Percentiles rank a stretch among this genome's conserved stretches.
Conservation (phyloP, 1,140 invertebrate genomes). For the Doryteuthis pealeii region DNA sequence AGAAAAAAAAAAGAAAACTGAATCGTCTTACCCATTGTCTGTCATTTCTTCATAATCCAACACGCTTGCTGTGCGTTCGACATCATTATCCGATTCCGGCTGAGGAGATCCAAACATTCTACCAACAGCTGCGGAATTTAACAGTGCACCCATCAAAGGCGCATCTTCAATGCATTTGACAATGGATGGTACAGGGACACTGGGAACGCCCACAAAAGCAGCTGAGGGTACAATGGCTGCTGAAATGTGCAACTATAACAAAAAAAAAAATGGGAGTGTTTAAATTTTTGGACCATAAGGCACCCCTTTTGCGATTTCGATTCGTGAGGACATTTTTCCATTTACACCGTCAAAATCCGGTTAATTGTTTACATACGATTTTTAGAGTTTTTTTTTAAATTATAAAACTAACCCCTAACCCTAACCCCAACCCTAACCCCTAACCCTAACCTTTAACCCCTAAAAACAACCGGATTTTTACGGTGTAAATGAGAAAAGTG, state of each 20-base stretch:
- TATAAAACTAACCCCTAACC: too few species aligned
- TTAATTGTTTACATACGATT: too few species aligned
- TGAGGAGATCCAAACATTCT: not conserved
- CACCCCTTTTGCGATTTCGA: too few species aligned
- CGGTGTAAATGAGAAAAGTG: too few species aligned
- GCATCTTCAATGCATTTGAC: not conserved
- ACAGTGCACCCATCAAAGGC: constrained; percentile 3
- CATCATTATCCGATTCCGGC: not conserved
- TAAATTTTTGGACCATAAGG: too few species aligned
- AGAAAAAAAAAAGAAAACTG: not conserved
- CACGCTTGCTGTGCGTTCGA: not conserved
- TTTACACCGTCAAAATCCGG: too few species aligned
- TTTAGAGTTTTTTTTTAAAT: too few species aligned
- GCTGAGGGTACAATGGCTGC: not conserved
- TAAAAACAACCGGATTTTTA: too few species aligned
- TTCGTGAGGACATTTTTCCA: too few species aligned
- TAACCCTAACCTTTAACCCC: too few species aligned
- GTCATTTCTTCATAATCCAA: not conserved
- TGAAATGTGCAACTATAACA: not conserved
- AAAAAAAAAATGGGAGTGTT: not conserved
- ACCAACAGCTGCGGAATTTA: not conserved
- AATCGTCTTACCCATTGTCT: not conserved
- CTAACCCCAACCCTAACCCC: too few species aligned
- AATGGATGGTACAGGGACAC: not conserved
- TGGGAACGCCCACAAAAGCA: not conserved